Evolutionary conservation across 2,797 vertebrate genomes (phyloP).

Genomic region (Odontamblyopus rebecca): DNA sequence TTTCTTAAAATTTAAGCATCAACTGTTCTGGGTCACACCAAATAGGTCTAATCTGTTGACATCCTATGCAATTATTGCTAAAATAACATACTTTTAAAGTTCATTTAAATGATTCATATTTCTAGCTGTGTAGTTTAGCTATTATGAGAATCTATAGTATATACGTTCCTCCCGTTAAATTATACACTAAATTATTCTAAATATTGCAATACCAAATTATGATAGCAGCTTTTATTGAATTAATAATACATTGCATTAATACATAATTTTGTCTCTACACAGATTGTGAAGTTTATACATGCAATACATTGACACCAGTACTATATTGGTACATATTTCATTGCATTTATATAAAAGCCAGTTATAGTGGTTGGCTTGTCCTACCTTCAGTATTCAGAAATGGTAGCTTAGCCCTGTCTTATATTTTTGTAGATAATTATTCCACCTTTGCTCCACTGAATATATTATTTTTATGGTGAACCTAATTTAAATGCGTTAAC

Average conservation of each 20-base stretch:
- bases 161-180: not conserved
- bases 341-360: not conserved
- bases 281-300: not conserved
- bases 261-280: no score
- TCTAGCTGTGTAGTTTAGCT: not conserved
- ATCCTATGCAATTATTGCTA: no score
- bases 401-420: not conserved
- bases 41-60: no score
- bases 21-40: no score
- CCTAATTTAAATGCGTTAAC: conserved; percentile 11
- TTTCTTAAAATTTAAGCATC: no score
- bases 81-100: no score
- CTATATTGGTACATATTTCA: not conserved
- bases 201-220: not conserved
- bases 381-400: not conserved
- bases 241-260: no score
- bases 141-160: not conserved
- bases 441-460: conserved; percentile 2
- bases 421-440: not conserved
- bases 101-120: not conserved
- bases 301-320: not conserved
- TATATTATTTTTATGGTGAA: conserved; percentile 7
- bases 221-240: no score
- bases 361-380: not conserved
- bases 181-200: not conserved